Evolutionary conservation across 1,140 invertebrate species (phyloP), one percentile per base, ranked within the genome.

Genomic region (Bicyclus anynana): DNA sequence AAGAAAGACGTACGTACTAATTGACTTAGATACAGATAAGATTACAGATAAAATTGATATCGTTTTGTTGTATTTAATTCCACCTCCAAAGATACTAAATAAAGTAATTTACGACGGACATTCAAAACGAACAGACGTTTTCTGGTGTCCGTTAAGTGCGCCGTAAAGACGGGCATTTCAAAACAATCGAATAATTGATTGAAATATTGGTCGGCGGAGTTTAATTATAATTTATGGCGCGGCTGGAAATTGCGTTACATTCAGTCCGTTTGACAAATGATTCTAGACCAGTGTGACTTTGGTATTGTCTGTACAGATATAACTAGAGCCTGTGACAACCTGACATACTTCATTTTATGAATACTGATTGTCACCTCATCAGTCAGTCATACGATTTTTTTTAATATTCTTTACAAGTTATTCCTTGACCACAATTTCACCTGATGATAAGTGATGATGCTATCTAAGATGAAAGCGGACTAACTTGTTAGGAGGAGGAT

Each of bases 171-270:
- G 13, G 37, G 52, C 35, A 58, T 61, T 53, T 60, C 58, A 52
- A 64, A 67, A 60, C 61, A 52, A 54, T 56, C 29, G 40, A 53
- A 40, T 59, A 65, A 74, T 67, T 69, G 71, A 71, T 65, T 69
- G 49, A 61, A 68, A 65, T 67, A 69, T 66, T 54, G 56, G 50
- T 53, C 51, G 26, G 26, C 44, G 40, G 40, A 37, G 61, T 66
- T 56, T 69, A 69, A 65, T 66, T 51, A 70, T 60, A 53, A 74
- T 72, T 72, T 70, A 74, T 65, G 17, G 59, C 46, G n/a, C 38
- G 53, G n/a, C 47, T 42, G 54, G 33, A 57, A 65, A 68, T 67
- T 59, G 50, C 21, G 40, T 70, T 63, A 54, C 47, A 63, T 55
- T 53, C 61, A 56, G 18, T 35, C 56, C 38, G 57, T 23, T 63